Evolutionary conservation across 1,140 invertebrate species (phyloP).

Genomic region (Oppia nitens): DNA sequence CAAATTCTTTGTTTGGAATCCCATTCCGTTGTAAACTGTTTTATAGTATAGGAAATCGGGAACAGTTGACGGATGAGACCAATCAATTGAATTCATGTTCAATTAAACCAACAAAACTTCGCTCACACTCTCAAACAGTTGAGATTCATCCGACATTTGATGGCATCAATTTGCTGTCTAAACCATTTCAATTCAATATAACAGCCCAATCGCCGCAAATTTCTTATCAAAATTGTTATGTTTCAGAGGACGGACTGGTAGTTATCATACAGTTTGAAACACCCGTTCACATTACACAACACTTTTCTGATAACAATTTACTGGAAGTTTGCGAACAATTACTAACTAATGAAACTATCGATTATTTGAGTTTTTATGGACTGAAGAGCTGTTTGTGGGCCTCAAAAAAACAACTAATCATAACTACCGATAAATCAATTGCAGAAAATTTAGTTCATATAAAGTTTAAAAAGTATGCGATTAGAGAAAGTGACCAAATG

Average conservation of each 20-base stretch:
- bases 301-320: background rate
- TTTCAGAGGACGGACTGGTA: conserved; percentile 18
- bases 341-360: conserved; percentile 17
- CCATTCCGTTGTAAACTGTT: background rate
- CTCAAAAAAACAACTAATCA: conserved; percentile 21
- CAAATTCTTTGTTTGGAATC: background rate
- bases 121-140: conserved; percentile 8
- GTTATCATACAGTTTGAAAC: conserved; percentile 20
- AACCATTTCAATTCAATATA: conserved; percentile 2
- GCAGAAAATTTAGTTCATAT: conserved; percentile 16
- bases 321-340: conserved; percentile 12
- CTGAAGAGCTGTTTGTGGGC: conserved; percentile 19
- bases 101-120: background rate
- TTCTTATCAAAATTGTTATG: conserved; percentile 11
- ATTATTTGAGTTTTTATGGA: conserved; percentile 14
- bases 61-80: background rate
- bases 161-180: conserved; percentile 5
- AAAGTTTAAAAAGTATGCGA: conserved; percentile 13
- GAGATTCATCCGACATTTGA: conserved; percentile 15
- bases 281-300: conserved; percentile 15
- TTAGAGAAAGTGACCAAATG: conserved; percentile 19
- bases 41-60: background rate
- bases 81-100: conserved; percentile 6
- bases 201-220: conserved; percentile 7
- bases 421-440: conserved; percentile 18